A percentile compares a stretch with the other conserved stretches of the same genome.
Conservation (phyloP, 2,113 vertebrate species). For the Scolopax mira region DNA sequence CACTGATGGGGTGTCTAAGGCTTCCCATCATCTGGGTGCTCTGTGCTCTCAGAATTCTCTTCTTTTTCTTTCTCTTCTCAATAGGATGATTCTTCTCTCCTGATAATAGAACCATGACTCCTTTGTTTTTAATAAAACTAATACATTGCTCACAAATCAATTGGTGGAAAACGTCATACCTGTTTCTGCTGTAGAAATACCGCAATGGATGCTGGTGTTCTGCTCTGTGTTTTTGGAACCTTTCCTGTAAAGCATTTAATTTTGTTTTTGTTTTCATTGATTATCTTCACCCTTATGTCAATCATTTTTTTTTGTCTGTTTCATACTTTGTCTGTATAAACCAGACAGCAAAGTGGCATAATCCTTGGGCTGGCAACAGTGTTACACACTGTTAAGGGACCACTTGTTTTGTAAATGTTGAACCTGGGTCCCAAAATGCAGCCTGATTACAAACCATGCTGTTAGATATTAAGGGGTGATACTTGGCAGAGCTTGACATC, state of each 20-base stretch:
- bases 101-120: not conserved
- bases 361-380: not conserved
- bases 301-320: not conserved
- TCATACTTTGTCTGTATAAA: not conserved
- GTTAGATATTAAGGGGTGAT: not conserved
- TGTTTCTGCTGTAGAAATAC: not conserved
- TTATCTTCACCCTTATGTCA: not conserved
- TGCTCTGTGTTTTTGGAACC: not conserved
- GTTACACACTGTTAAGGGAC: not conserved
- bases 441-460: not conserved
- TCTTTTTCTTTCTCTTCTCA: not conserved
- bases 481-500: not conserved
- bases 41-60: not conserved
- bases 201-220: not conserved
- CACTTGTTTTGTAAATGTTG: not conserved
- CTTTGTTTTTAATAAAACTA: not conserved
- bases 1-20: not conserved
- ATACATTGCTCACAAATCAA: not conserved
- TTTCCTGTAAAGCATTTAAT: not conserved
- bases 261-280: constrained; percentile 1
- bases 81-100: not conserved
- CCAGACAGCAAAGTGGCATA: not conserved
- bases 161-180: not conserved
- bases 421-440: not conserved
- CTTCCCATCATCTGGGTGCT: not conserved